Conservation (phyloP, 2,888 invertebrate genomes). For the Rhagonycha lutea region DNA sequence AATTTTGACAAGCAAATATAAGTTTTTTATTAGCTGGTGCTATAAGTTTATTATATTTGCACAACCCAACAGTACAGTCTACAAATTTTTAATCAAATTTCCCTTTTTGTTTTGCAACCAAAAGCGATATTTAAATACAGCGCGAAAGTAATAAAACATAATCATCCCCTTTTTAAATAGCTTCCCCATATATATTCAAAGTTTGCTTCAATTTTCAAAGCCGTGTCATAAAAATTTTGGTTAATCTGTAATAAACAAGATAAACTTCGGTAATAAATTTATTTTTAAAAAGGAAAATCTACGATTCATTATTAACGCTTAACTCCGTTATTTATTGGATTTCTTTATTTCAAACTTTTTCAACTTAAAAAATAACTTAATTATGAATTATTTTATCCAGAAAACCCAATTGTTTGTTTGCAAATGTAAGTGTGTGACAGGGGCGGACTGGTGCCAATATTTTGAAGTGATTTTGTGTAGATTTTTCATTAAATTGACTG, state of each 20-base stretch:
- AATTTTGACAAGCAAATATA: slow-evolving; percentile 21
- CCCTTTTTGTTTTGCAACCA: background rate
- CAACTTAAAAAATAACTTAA: background rate
- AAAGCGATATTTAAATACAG: background rate
- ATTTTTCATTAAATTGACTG: too few species aligned
- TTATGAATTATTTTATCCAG: background rate
- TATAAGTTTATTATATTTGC: background rate
- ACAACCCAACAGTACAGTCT: background rate
- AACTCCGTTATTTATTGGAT: background rate
- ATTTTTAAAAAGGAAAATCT: background rate
- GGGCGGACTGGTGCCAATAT: too few species aligned
- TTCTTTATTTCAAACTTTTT: background rate
- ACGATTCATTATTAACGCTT: background rate
- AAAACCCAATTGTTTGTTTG: background rate
- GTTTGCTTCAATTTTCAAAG: slow-evolving; percentile 2
- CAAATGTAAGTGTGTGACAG: too few species aligned
- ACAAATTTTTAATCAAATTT: background rate
- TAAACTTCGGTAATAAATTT: background rate
- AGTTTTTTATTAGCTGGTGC: slow-evolving; percentile 15
- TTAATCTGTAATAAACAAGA: slow-evolving; percentile 2
- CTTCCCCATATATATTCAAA: background rate
- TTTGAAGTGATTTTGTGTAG: too few species aligned
- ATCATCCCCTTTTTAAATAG: background rate
- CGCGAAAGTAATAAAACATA: background rate
- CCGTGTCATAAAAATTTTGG: background rate